These are phyloP conservation scores for Microplitis mediator DNA, from an alignment of 1,140 invertebrate genomes.

Conservation along the genomic window DNA sequence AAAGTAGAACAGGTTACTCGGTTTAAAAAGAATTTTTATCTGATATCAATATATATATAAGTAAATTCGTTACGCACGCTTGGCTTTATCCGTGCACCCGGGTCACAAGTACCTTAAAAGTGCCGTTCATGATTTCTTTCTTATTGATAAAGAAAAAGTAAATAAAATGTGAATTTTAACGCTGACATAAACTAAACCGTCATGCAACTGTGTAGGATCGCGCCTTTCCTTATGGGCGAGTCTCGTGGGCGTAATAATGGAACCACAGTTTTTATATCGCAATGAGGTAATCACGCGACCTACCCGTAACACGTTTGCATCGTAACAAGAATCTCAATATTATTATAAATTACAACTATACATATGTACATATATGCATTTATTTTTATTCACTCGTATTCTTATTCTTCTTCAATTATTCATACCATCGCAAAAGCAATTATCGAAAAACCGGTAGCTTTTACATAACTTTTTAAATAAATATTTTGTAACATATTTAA, in stretches of 20 bases:
- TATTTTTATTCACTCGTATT: background rate
- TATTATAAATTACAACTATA: background rate
- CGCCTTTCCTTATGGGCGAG: slow-evolving; percentile 33
- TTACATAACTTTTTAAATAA: background rate
- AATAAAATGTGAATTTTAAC: background rate
- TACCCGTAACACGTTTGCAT: slow-evolving; percentile 23
- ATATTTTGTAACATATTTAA: background rate
- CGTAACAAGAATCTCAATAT: slow-evolving; percentile 22
- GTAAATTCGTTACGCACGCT: no score
- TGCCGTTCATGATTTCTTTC: background rate
- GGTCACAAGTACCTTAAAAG: background rate
- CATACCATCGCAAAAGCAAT: background rate
- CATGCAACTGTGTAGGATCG: slow-evolving; percentile 29
- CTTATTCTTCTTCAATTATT: slow-evolving; percentile 23
- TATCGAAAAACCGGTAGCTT: background rate
- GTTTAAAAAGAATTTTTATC: no score
- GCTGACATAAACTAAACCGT: slow-evolving; percentile 15
- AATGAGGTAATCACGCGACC: slow-evolving; percentile 29
- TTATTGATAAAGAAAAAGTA: background rate
- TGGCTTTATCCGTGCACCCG: no score
- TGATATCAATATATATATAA: no score
- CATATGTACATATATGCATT: background rate
- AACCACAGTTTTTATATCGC: slow-evolving; percentile 30
- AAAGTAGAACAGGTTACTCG: no score
- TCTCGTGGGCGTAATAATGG: slow-evolving; percentile 35